Percentiles rank a stretch among this genome's conserved stretches.
These are phyloP conservation scores for Semnornis frantzii DNA, from an alignment of 2,113 vertebrate species.

Conservation along the genomic window DNA sequence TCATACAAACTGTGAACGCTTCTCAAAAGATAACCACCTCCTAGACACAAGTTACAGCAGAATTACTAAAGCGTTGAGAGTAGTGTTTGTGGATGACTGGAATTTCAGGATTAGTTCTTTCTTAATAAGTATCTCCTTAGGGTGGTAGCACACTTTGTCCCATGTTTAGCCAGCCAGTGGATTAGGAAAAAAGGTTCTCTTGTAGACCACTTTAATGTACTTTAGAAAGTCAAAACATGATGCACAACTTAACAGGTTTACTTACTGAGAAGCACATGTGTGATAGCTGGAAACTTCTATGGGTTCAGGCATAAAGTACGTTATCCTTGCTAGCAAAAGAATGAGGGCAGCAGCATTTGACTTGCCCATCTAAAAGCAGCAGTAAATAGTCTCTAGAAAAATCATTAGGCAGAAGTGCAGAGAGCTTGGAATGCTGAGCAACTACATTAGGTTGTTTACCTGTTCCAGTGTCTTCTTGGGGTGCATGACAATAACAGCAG, in stretches of 20 bases:
- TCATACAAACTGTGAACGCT: neutral
- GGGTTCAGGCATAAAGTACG: neutral
- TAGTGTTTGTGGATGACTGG: neutral
- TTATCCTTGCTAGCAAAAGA: neutral
- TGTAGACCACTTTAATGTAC: neutral
- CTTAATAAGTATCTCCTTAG: neutral
- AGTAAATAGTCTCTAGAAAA: neutral
- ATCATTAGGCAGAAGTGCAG: neutral
- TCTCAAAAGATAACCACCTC: neutral
- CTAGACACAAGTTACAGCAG: neutral
- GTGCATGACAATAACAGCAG: slow-evolving; percentile 65
- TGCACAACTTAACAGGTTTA: accelerated
- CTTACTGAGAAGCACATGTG: neutral
- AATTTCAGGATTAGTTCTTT: neutral
- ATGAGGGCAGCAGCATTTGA: neutral
- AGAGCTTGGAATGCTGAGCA: neutral
- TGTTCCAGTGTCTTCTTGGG: neutral
- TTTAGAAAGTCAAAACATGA: neutral
- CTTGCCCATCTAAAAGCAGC: neutral
- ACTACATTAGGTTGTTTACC: slow-evolving; percentile 56
- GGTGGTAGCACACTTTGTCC: neutral
- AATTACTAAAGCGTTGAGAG: neutral
- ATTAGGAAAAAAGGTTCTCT: neutral
- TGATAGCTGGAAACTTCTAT: neutral
- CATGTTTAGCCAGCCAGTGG: accelerated